Conservation (phyloP, 2,888 invertebrate species). For the Tenthredo amoena region DNA sequence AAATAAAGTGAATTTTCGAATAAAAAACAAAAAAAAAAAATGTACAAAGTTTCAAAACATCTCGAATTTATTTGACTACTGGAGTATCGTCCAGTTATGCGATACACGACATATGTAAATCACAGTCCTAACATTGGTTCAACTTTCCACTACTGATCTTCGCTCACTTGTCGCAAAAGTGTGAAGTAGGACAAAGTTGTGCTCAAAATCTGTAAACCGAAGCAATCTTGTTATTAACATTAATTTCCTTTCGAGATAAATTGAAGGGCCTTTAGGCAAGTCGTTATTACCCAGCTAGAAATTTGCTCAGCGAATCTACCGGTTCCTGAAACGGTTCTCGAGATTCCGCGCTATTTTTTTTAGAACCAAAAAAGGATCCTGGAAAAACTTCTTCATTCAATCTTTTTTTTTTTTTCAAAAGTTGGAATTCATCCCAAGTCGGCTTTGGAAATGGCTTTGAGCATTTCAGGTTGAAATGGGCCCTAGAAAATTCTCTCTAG, state of each 20-base stretch:
- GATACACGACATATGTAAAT: not conserved
- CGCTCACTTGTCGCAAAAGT: conserved; percentile 58
- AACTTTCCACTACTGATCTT: conserved; percentile 13
- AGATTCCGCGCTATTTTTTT: too few relatives aligned
- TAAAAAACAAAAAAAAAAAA: not conserved
- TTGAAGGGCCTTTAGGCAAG: not conserved
- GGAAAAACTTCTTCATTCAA: too few relatives aligned
- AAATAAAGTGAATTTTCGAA: not conserved
- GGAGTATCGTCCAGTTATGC: not conserved
- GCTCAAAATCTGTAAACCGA: conserved; percentile 58
- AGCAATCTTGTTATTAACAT: not conserved
- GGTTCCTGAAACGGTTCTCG: not conserved
- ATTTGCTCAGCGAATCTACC: not conserved
- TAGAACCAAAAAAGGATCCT: too few relatives aligned
- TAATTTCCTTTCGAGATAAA: not conserved
- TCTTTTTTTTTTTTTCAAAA: not conserved
- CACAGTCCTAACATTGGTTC: not conserved
- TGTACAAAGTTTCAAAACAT: not conserved
- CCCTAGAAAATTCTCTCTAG: not conserved
- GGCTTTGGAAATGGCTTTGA: not conserved
- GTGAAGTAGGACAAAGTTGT: conserved; percentile 61
- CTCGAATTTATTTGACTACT: not conserved
- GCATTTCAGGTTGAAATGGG: not conserved
- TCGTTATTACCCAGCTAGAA: not conserved
- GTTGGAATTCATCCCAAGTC: not conserved